Percentiles rank a stretch among this genome's conserved stretches.
Conservation (phyloP, 2,888 invertebrate species). For the Nycteola revayana region DNA sequence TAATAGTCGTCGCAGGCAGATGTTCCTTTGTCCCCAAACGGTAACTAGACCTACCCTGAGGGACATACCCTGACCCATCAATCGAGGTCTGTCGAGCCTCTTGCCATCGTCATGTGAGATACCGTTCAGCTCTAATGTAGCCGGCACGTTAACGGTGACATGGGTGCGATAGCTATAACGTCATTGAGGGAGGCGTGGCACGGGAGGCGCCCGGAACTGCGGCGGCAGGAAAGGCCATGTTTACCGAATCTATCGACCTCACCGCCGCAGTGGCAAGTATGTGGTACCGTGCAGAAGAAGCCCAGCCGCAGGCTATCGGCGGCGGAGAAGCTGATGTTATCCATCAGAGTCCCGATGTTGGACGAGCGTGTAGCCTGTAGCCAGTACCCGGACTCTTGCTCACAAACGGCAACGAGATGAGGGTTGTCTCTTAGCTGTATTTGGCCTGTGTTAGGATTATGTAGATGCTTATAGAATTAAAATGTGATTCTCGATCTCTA, state of each 20-base stretch:
- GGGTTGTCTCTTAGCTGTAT: no score
- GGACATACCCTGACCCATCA: no score
- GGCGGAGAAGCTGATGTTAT: not conserved
- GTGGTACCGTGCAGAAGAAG: not conserved
- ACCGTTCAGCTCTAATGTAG: no score
- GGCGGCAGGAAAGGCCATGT: not conserved
- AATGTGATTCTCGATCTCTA: no score
- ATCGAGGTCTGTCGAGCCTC: no score
- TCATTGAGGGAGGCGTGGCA: not conserved
- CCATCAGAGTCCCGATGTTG: not conserved
- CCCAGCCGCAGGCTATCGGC: not conserved
- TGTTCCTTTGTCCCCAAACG: constrained; percentile 5
- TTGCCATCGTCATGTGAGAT: no score
- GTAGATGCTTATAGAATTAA: no score
- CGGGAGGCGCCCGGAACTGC: not conserved
- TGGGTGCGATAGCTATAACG: not conserved
- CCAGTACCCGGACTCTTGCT: not conserved
- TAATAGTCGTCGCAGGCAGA: constrained; percentile 6
- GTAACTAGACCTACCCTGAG: constrained; percentile 4
- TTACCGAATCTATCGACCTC: not conserved
- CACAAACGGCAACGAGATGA: not conserved
- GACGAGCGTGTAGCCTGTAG: not conserved
- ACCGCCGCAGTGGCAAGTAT: not conserved
- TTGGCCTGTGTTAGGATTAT: no score
- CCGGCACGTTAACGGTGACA: not conserved